These are phyloP conservation scores for Grammatotria lemairii DNA, from an alignment of 2,113 vertebrate genomes.

Conservation along the genomic window DNA sequence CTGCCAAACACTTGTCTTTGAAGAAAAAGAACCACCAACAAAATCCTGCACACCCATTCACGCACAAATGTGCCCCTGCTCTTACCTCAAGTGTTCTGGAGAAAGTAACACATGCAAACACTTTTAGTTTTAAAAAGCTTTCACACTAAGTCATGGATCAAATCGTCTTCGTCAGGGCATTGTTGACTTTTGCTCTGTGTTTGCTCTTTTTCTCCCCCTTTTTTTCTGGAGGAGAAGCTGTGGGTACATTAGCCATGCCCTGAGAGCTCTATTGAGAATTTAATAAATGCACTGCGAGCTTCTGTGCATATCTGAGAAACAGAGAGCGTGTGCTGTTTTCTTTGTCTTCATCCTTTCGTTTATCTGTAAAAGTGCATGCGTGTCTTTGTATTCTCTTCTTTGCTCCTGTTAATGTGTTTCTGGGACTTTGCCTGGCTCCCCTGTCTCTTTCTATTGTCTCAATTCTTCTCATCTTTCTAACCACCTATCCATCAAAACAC, in stretches of 20 bases:
- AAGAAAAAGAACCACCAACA: not conserved
- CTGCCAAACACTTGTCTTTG: not conserved
- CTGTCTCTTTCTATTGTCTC: constrained; percentile 36
- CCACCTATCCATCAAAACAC: constrained; percentile 37
- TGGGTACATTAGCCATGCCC: constrained; percentile 30
- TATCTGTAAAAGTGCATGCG: not conserved
- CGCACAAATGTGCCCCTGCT: not conserved
- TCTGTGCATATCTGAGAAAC: not conserved
- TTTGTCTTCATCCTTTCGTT: constrained; percentile 21
- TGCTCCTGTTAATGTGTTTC: constrained; percentile 10
- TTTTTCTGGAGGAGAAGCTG: not conserved
- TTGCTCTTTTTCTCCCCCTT: not conserved
- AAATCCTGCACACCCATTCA: not conserved
- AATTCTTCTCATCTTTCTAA: constrained; percentile 12
- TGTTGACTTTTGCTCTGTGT: constrained; percentile 9
- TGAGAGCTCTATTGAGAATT: not conserved
- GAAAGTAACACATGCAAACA: not conserved
- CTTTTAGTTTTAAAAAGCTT: not conserved
- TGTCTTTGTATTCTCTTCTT: constrained; percentile 2
- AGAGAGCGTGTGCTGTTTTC: not conserved
- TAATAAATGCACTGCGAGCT: constrained; percentile 4
- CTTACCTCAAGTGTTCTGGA: not conserved
- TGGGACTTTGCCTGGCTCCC: not conserved
- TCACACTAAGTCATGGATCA: constrained; percentile 17
- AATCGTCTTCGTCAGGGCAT: constrained; percentile 9